Conservation (phyloP, 2,797 vertebrate genomes). For the Mus minutoides region DNA sequence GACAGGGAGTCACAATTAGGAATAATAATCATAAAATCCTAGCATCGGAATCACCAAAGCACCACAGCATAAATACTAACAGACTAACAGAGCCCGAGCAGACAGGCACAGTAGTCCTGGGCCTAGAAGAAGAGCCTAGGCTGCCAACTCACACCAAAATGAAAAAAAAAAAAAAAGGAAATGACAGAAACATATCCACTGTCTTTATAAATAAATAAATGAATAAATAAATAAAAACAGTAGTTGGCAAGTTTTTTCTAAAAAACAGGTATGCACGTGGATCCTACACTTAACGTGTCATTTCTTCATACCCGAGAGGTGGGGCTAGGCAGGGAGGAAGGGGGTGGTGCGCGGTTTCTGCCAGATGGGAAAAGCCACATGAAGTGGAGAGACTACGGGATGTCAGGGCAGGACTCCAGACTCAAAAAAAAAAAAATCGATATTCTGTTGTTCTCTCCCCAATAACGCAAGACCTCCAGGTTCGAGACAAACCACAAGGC, state of each 20-base stretch:
- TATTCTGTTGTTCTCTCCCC: neutral
- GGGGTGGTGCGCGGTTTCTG: conserved; percentile 18
- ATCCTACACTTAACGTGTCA: conserved; percentile 43
- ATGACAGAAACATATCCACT: neutral
- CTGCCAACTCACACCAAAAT: neutral
- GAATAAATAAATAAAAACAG: neutral
- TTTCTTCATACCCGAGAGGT: conserved; percentile 65
- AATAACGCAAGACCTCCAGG: neutral
- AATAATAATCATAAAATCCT: neutral
- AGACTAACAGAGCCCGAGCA: neutral
- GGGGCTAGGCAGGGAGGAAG: conserved; percentile 20
- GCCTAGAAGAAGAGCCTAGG: conserved; percentile 22
- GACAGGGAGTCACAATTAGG: neutral
- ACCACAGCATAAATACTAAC: neutral
- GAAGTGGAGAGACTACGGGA: neutral
- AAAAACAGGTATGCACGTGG: conserved; percentile 53
- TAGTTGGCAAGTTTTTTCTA: conserved; percentile 55
- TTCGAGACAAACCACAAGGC: neutral
- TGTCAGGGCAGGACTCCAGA: neutral
- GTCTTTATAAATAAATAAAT: neutral
- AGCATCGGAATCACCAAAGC: neutral
- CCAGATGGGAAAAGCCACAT: conserved; percentile 60
- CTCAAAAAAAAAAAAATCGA: neutral
- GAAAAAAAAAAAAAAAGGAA: neutral
- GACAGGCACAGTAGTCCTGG: neutral